Evolutionary conservation across 1,140 invertebrate species (phyloP).

Genomic region (Aphis gossypii): DNA sequence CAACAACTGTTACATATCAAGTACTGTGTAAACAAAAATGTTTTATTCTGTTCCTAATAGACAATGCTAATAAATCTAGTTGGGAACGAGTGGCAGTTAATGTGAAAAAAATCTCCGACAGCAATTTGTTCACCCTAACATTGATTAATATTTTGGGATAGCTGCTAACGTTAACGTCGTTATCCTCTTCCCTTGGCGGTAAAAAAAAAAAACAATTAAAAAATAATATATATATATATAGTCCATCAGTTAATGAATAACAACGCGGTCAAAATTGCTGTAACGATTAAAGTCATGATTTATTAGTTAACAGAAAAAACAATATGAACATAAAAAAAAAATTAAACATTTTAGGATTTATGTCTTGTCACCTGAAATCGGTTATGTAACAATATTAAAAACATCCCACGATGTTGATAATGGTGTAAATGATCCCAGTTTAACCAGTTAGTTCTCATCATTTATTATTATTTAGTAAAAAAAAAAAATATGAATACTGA

Average conservation of each 20-base stretch:
- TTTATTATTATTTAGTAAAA: background rate
- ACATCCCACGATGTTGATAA: background rate
- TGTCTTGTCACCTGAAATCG: slow-evolving; percentile 48
- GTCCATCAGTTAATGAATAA: slow-evolving; percentile 16
- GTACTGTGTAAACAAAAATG: slow-evolving; percentile 46
- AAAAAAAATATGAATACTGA: background rate
- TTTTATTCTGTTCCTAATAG: slow-evolving; percentile 45
- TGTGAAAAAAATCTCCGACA: slow-evolving; percentile 49
- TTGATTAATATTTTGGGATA: slow-evolving; percentile 57
- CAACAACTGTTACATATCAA: slow-evolving; percentile 47
- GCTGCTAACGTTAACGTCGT: slow-evolving; percentile 49
- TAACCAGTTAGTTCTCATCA: background rate
- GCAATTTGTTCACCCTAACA: slow-evolving; percentile 51
- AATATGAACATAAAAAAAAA: slow-evolving; percentile 15
- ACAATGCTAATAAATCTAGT: slow-evolving; percentile 51
- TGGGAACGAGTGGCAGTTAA: slow-evolving; percentile 36
- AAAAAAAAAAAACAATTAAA: slow-evolving; percentile 30
- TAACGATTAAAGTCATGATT: slow-evolving; percentile 50
- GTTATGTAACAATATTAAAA: slow-evolving; percentile 32
- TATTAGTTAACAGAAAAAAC: slow-evolving; percentile 19
- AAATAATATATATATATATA: slow-evolving; percentile 15
- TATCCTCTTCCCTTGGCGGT: slow-evolving; percentile 31
- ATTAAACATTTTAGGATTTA: slow-evolving; percentile 31
- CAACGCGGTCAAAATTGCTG: slow-evolving; percentile 25
- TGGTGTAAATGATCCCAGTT: slow-evolving; percentile 5